These are phyloP conservation scores for Macaria notata DNA, from an alignment of 2,888 invertebrate genomes.

Conservation along the genomic window DNA sequence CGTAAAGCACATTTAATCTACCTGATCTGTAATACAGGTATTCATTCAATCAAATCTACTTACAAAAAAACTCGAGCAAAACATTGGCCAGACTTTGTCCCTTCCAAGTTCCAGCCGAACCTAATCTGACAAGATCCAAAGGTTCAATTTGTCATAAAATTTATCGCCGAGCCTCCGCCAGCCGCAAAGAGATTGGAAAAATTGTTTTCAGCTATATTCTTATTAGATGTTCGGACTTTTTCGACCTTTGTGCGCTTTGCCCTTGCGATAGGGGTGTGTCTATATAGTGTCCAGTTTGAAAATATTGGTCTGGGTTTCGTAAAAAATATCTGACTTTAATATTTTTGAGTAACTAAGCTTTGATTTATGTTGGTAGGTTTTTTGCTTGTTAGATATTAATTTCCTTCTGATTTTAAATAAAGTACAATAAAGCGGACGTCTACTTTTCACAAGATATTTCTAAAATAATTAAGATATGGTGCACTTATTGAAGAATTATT, in stretches of 20 bases:
- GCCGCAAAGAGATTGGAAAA: slow-evolving; percentile 59
- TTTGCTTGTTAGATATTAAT: too few relatives aligned
- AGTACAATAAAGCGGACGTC: too few relatives aligned
- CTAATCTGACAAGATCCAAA: slow-evolving; percentile 47
- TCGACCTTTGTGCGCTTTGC: slow-evolving; percentile 34
- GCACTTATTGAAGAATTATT: too few relatives aligned
- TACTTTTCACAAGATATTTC: too few relatives aligned
- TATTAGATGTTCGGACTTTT: slow-evolving; percentile 46
- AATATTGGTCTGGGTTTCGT: background rate
- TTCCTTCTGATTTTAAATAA: too few relatives aligned
- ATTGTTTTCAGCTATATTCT: slow-evolving; percentile 56
- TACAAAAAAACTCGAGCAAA: slow-evolving; percentile 8
- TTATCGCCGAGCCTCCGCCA: slow-evolving; percentile 50
- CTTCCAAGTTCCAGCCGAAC: slow-evolving; percentile 33
- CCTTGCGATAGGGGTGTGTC: slow-evolving; percentile 37
- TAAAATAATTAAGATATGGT: too few relatives aligned
- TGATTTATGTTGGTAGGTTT: background rate
- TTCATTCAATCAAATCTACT: background rate
- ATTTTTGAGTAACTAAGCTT: background rate
- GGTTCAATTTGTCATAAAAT: slow-evolving; percentile 65
- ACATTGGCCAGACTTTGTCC: slow-evolving; percentile 11
- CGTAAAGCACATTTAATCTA: too few relatives aligned
- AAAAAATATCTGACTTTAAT: background rate
- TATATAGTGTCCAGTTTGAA: slow-evolving; percentile 10
- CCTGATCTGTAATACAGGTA: too few relatives aligned